Conservation (phyloP, 1,140 invertebrate species). For the Dufourea novaeangliae region DNA sequence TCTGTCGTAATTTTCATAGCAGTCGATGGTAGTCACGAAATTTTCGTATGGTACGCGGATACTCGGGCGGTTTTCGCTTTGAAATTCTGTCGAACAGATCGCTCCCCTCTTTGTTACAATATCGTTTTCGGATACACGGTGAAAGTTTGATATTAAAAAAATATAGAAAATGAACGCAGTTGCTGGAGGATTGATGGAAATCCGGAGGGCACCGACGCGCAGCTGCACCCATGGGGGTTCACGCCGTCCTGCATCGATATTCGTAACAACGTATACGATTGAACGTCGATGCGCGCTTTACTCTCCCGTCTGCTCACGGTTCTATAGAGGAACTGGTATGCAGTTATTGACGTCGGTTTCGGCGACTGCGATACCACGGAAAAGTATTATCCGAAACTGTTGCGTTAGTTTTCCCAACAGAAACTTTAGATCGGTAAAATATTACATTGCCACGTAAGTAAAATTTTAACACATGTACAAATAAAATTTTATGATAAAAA, state of each 20-base stretch:
- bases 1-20: not conserved
- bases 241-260: constrained; percentile 46
- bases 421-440: not conserved
- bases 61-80: constrained; percentile 13
- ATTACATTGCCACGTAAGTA: too few species aligned
- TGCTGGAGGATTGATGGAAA: constrained; percentile 32
- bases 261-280: constrained; percentile 59
- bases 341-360: not conserved
- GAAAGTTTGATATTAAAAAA: constrained; percentile 42
- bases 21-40: not conserved
- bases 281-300: constrained; percentile 60
- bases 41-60: constrained; percentile 7
- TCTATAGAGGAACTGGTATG: constrained; percentile 4
- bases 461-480: too few species aligned
- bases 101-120: constrained; percentile 10
- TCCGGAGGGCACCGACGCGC: constrained; percentile 8
- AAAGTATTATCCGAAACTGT: not conserved
- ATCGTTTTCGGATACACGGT: constrained; percentile 24
- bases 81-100: constrained; percentile 4
- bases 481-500: too few species aligned
- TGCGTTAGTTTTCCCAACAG: too few species aligned
- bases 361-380: not conserved
- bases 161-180: constrained; percentile 10
- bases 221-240: constrained; percentile 10
- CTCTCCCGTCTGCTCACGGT: constrained; percentile 1